These are phyloP conservation scores for Neodiprion virginianus DNA, from an alignment of 1,140 invertebrate genomes.

Conservation along the genomic window DNA sequence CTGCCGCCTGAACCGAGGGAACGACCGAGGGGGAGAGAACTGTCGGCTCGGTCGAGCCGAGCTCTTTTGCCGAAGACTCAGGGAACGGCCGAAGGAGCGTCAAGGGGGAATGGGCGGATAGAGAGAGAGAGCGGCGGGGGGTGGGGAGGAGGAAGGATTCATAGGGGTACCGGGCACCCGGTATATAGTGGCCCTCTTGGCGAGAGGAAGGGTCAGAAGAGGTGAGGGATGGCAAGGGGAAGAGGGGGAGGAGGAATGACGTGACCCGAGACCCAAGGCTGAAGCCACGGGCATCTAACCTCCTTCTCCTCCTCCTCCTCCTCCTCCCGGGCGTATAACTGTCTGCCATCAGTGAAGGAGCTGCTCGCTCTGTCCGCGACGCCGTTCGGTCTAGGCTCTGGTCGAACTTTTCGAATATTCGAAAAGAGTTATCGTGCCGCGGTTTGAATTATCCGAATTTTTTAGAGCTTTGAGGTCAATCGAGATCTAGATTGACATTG, in stretches of 20 bases:
- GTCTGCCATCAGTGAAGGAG: too few relatives aligned
- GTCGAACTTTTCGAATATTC: too few relatives aligned
- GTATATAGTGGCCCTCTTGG: neutral
- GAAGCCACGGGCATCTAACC: constrained; percentile 34
- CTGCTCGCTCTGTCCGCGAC: too few relatives aligned
- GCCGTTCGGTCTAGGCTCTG: too few relatives aligned
- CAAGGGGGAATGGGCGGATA: constrained; percentile 19
- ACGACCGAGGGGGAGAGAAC: constrained; percentile 19
- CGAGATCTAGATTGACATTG: too few relatives aligned
- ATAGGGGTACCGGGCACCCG: constrained; percentile 5
- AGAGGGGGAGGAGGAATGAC: constrained; percentile 42
- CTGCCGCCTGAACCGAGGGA: too few relatives aligned
- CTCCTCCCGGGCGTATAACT: constrained; percentile 36
- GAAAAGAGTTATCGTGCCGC: too few relatives aligned
- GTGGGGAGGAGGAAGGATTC: constrained; percentile 12
- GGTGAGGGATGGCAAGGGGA: constrained; percentile 23
- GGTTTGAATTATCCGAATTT: too few relatives aligned
- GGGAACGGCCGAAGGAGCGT: neutral
- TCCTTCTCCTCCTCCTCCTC: neutral
- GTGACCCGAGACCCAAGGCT: constrained; percentile 33
- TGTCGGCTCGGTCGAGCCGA: constrained; percentile 29
- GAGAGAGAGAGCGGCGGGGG: constrained; percentile 28
- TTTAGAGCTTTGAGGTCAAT: too few relatives aligned
- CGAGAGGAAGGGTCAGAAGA: constrained; percentile 13
- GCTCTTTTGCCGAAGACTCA: neutral